phyloP scores from a whole-genome alignment of 2,797 vertebrate genomes.

The Amblyopsis hoosieri region DNA sequence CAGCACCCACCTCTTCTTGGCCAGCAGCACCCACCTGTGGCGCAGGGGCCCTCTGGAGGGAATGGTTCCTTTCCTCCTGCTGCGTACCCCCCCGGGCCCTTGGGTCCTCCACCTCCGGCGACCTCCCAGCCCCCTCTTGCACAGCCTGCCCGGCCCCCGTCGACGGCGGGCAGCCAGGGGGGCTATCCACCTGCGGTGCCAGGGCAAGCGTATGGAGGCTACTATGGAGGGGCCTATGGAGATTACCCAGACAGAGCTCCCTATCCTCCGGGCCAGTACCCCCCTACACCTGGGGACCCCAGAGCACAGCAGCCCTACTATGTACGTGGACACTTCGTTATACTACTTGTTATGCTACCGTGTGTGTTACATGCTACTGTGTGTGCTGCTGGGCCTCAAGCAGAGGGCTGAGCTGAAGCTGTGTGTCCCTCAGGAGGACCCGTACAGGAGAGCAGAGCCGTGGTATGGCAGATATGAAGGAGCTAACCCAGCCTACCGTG shows the following conservation, averaged over 20 bases:
- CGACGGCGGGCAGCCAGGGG: slow-evolving; percentile 77
- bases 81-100: slow-evolving; percentile 50
- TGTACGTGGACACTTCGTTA: slow-evolving; percentile 65
- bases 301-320: slow-evolving; percentile 87
- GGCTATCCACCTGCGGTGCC: slow-evolving; percentile 66
- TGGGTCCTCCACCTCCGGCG: slow-evolving; percentile 37
- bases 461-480: slow-evolving; percentile 84
- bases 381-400: not conserved
- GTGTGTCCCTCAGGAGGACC: slow-evolving; percentile 72
- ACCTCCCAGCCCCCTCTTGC: slow-evolving; percentile 40
- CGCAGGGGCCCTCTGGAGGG: slow-evolving; percentile 52
- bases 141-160: slow-evolving; percentile 80
- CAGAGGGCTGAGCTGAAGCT: not conserved
- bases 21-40: slow-evolving; percentile 19
- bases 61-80: slow-evolving; percentile 25
- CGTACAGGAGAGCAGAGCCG: slow-evolving; percentile 81
- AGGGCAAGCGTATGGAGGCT: slow-evolving; percentile 69
- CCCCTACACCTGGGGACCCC: slow-evolving; percentile 75
- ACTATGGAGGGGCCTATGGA: slow-evolving; percentile 77
- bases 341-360: too few species aligned
- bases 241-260: slow-evolving; percentile 80
- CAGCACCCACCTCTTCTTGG: too few species aligned
- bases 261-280: slow-evolving; percentile 79
- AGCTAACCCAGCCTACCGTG: slow-evolving; percentile 68
- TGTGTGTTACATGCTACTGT: too few species aligned